A percentile compares a stretch with the other conserved stretches of the same genome.
These are phyloP conservation scores for Carabus problematicus DNA, from an alignment of 2,888 invertebrate genomes.

Conservation along the genomic window DNA sequence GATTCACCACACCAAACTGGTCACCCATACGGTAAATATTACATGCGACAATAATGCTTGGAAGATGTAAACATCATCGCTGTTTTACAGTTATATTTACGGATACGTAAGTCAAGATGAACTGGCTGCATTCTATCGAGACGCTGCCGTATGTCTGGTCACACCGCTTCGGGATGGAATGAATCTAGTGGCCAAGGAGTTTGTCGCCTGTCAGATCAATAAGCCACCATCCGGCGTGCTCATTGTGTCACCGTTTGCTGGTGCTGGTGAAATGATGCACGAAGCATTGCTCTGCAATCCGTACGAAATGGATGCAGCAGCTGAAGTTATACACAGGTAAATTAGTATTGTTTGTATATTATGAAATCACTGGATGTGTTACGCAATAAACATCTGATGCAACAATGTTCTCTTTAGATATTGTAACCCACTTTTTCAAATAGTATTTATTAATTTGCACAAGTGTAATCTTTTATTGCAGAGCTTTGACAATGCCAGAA, in stretches of 20 bases:
- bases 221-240: conserved; percentile 80
- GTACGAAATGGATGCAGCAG: conserved; percentile 86
- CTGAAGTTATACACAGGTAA: conserved; percentile 82
- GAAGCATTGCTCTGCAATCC: conserved; percentile 90
- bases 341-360: conserved; percentile 18
- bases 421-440: too few relatives aligned
- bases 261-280: conserved; percentile 93
- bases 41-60: conserved; percentile 9
- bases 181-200: conserved; percentile 93
- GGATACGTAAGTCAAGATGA: conserved; percentile 88
- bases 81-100: conserved; percentile 73
- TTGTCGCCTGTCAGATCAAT: conserved; percentile 90
- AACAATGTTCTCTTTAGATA: too few relatives aligned
- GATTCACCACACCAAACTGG: conserved; percentile 91
- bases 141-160: conserved; percentile 85
- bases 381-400: too few relatives aligned
- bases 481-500: conserved; percentile 86
- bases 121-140: conserved; percentile 84
- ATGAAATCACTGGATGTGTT: too few relatives aligned
- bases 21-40: conserved; percentile 75
- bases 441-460: too few relatives aligned
- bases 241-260: conserved; percentile 89
- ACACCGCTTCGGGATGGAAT: conserved; percentile 89
- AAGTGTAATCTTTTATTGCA: background rate
- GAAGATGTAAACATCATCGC: conserved; percentile 1